phyloP scores from a whole-genome alignment of 1,140 invertebrate genomes.

The Hyphantria cunea region DNA sequence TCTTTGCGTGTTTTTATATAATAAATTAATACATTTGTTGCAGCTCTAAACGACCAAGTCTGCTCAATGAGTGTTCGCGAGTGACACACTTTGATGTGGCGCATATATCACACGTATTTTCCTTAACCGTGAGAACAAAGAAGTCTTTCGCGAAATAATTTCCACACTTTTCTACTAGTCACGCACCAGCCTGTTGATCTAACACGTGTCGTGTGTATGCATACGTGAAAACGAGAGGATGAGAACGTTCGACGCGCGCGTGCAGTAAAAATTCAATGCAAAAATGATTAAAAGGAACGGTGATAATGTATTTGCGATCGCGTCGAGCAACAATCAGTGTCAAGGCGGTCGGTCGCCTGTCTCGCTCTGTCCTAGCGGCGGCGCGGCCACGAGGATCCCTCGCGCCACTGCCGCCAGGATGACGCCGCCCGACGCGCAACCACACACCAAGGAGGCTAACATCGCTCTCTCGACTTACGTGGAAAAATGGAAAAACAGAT shows the following conservation, averaged over 20 bases:
- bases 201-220: constrained; percentile 58
- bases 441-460: constrained; percentile 71
- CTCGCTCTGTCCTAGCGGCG: constrained; percentile 68
- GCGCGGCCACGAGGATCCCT: constrained; percentile 67
- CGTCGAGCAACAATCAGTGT: constrained; percentile 78
- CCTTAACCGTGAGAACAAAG: constrained; percentile 75
- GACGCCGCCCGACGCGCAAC: constrained; percentile 73
- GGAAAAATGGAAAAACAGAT: constrained; percentile 85
- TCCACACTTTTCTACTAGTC: constrained; percentile 55
- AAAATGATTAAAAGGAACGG: constrained; percentile 81
- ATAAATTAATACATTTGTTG: constrained; percentile 24
- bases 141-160: constrained; percentile 57
- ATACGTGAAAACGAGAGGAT: constrained; percentile 71
- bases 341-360: constrained; percentile 71
- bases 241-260: constrained; percentile 61
- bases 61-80: constrained; percentile 53
- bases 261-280: constrained; percentile 73
- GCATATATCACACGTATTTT: constrained; percentile 62
- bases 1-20: constrained; percentile 51
- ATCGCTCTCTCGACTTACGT: constrained; percentile 71
- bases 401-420: constrained; percentile 74
- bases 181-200: constrained; percentile 69
- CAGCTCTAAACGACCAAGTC: constrained; percentile 32
- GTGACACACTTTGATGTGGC: constrained; percentile 51
- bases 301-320: constrained; percentile 80